Evolutionary conservation across 2,888 invertebrate species (phyloP).

Genomic region (Heteropelma amictum): DNA sequence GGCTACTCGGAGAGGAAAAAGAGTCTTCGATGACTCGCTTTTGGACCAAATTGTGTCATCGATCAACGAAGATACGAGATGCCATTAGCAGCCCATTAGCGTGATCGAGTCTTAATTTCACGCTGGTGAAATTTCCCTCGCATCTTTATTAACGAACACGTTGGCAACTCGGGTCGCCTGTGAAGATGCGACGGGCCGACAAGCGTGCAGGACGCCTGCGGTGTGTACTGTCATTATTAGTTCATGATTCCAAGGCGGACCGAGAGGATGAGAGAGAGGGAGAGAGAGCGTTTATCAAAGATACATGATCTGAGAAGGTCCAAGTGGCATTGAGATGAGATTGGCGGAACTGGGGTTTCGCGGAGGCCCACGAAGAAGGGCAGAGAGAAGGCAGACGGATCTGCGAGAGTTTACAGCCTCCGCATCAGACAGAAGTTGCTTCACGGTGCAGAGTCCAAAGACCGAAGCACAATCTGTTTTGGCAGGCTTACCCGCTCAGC

Average conservation of each 20-base stretch:
- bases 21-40: no score
- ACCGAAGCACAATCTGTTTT: constrained; percentile 27
- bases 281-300: constrained; percentile 9
- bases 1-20: no score
- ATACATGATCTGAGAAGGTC: background rate
- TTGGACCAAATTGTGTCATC: no score
- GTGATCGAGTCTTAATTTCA: background rate
- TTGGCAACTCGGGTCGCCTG: constrained; percentile 1
- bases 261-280: constrained; percentile 13
- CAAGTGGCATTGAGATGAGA: background rate
- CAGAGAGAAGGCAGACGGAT: no score
- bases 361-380: no score
- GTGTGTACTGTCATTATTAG: background rate
- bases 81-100: background rate
- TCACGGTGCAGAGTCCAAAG: background rate
- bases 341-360: background rate
- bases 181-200: background rate
- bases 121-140: background rate
- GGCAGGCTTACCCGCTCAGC: constrained; percentile 51
- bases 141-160: constrained; percentile 15
- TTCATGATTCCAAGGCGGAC: background rate
- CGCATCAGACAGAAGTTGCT: constrained; percentile 38
- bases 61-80: background rate
- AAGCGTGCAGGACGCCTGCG: background rate
- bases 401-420: no score